These are phyloP conservation scores for Urocyon cinereoargenteus DNA, from an alignment of 2,797 vertebrate genomes.

Conservation along the genomic window DNA sequence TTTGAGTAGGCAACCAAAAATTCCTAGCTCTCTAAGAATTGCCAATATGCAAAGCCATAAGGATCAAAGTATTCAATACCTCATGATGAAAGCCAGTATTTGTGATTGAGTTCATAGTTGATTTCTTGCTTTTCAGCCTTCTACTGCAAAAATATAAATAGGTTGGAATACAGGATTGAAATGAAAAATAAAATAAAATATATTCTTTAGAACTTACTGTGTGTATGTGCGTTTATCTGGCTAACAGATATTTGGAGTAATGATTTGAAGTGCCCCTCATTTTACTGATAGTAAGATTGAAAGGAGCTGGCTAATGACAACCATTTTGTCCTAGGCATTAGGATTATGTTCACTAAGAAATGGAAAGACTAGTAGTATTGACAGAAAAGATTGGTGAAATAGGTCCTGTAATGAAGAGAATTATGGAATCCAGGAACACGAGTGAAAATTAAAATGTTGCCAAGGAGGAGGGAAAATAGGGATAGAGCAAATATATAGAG, in stretches of 20 bases:
- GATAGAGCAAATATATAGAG: background rate
- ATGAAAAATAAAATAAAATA: background rate
- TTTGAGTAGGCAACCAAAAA: background rate
- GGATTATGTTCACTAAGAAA: background rate
- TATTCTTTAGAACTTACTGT: background rate
- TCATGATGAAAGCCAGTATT: background rate
- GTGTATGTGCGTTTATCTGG: background rate
- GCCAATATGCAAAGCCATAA: background rate
- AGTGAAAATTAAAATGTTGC: background rate
- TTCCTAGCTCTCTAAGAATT: background rate
- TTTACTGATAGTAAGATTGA: background rate
- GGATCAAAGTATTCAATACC: background rate
- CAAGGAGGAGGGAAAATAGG: background rate
- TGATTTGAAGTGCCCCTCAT: background rate
- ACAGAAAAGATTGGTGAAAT: background rate
- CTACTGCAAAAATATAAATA: conserved; percentile 18
- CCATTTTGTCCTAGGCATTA: background rate
- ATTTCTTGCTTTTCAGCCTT: background rate
- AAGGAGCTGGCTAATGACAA: background rate
- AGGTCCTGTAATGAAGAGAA: background rate
- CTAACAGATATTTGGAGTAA: background rate
- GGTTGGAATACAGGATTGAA: background rate
- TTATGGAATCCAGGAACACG: background rate
- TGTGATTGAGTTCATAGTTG: background rate
- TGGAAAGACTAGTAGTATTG: background rate